Evolutionary conservation across 2,113 vertebrate genomes (phyloP), one percentile per base, ranked within the genome.

Genomic region (Cyanistes caeruleus): DNA sequence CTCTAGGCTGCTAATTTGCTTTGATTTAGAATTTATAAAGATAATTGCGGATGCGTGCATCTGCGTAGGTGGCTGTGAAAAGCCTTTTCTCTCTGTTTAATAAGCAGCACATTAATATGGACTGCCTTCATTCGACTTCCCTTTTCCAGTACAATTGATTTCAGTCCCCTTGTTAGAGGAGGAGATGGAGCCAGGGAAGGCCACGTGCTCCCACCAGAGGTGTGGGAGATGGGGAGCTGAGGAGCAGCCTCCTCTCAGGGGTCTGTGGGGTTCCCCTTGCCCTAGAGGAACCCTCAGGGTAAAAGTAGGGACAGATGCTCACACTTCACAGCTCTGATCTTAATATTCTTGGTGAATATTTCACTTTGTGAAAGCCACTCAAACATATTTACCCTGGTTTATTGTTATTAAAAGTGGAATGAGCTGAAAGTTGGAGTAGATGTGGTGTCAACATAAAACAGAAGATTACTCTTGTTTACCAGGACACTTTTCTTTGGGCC

Each of bases 21-120:
- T 86, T 96, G 87, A 96, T 97, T 96, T 92, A 81, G 79, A 88
- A 90, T 94, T 86, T 92, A 53, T 92, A 86, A 88, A 86, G 95
- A 84, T 96, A 94, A 96, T 95, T 96, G 95, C 0, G 1, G 82
- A 76, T 90, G 78, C 30, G 43, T 58, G 67, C 19, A 1, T 80
- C 68, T 96, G 96, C 0, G 20, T 94, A 80, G 85, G 87, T 70
- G 74, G 87, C 92, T 56, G 46, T 88, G 85, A 90, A 92, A 81
- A 94, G 44, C 22, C 85, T 95, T 95, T 92, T 43, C 79, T 84
- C 68, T 62, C 30, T 3, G 0, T 78, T 90, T 89, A 89, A 92
- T 75, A 72, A 86, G 90, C 82, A 96, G 75, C 49, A 75, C 51
- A 37, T 77, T 84, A 74, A 46, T 44, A 74, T 1, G 33, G 43